A percentile compares a stretch with the other conserved stretches of the same genome.
phyloP scores from a whole-genome alignment of 2,113 vertebrate genomes.

The Hepsetus odoe region DNA sequence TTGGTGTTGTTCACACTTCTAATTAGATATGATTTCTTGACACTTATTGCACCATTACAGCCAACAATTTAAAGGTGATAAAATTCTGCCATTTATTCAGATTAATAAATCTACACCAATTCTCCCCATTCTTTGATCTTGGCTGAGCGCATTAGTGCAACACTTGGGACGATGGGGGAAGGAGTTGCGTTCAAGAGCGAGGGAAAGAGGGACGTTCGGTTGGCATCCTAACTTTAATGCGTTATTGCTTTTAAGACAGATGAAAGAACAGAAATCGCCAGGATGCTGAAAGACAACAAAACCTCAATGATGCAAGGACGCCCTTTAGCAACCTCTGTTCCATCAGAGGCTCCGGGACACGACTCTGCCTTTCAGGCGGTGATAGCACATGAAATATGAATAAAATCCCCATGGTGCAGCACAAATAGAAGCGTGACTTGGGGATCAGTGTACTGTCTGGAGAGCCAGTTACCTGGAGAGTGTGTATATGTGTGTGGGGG shows the following conservation, averaged over 20 bases:
- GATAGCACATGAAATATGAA: slow-evolving; percentile 71
- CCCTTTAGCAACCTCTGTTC: slow-evolving; percentile 61
- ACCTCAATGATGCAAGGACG: slow-evolving; percentile 33
- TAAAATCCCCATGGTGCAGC: slow-evolving; percentile 64
- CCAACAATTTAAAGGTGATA: slow-evolving; percentile 60
- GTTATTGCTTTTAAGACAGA: slow-evolving; percentile 65
- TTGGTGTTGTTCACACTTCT: slow-evolving; percentile 71
- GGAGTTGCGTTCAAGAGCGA: neutral
- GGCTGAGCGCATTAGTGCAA: slow-evolving; percentile 27
- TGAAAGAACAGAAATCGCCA: slow-evolving; percentile 39
- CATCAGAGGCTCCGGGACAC: slow-evolving; percentile 58
- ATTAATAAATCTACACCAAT: slow-evolving; percentile 42
- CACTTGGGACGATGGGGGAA: slow-evolving; percentile 28
- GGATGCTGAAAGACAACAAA: slow-evolving; percentile 28
- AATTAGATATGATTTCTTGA: slow-evolving; percentile 63
- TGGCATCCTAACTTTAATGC: slow-evolving; percentile 47
- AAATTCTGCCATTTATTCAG: slow-evolving; percentile 46
- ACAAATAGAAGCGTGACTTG: slow-evolving; percentile 64
- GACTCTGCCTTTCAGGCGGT: slow-evolving; percentile 63
- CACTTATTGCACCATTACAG: slow-evolving; percentile 50
- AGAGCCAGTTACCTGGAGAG: slow-evolving; percentile 47
- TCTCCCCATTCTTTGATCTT: slow-evolving; percentile 25
- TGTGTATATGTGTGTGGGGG: slow-evolving; percentile 43
- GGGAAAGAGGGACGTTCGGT: neutral
- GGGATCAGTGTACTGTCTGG: slow-evolving; percentile 44